Conservation (phyloP, 2,113 vertebrate genomes). For the Peromyscus leucopus region DNA sequence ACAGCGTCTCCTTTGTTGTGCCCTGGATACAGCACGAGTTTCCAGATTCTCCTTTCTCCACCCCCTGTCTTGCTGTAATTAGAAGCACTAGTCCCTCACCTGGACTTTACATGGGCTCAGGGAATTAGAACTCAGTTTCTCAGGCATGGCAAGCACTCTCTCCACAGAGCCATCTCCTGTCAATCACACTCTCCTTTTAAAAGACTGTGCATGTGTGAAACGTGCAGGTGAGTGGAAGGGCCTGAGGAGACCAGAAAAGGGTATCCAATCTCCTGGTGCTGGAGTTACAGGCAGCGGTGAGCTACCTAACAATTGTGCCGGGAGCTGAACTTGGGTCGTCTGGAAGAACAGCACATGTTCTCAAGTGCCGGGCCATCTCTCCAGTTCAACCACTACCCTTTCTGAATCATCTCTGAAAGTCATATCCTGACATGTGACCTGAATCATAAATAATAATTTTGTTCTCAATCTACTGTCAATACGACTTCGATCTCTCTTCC, state of each 20-base stretch:
- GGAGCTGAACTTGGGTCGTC: neutral
- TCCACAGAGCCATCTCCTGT: neutral
- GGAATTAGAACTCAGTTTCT: neutral
- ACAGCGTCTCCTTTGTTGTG: no score
- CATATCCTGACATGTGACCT: neutral
- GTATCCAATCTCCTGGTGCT: neutral
- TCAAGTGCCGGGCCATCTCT: neutral
- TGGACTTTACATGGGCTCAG: neutral
- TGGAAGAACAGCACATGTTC: neutral
- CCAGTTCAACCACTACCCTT: neutral
- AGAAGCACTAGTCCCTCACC: neutral
- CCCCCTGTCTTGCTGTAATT: neutral
- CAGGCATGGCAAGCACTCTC: neutral
- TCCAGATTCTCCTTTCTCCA: neutral
- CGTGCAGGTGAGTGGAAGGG: neutral
- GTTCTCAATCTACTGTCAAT: neutral
- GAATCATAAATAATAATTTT: neutral
- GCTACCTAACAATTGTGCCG: neutral
- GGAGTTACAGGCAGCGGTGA: neutral
- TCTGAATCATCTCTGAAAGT: neutral
- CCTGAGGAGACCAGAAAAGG: neutral
- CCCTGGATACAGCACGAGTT: neutral
- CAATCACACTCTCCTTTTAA: neutral
- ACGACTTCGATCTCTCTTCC: constrained; percentile 20
- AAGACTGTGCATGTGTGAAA: neutral